phyloP scores from a whole-genome alignment of 2,797 vertebrate genomes.

The Parotocinclus haroldoi region DNA sequence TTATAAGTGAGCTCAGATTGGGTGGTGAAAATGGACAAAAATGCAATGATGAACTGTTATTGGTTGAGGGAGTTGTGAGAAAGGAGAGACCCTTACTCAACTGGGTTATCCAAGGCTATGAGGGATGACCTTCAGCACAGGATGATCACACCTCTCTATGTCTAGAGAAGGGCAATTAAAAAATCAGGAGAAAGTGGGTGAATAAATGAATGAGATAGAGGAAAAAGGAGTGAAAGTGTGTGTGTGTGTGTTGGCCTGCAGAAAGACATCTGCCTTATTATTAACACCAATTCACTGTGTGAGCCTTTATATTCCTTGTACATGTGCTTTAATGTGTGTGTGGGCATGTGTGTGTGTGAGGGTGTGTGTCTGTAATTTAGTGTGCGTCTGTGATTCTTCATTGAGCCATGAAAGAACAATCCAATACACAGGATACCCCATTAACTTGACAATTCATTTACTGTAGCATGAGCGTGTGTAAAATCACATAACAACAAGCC shows the following conservation, averaged over 20 bases:
- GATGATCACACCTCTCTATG: conserved; percentile 46
- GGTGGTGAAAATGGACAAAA: conserved; percentile 52
- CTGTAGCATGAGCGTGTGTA: conserved; percentile 5
- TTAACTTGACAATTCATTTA: conserved; percentile 27
- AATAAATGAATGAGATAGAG: conserved; percentile 34
- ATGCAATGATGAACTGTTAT: conserved; percentile 61
- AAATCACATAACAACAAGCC: not conserved
- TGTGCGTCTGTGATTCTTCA: conserved; percentile 26
- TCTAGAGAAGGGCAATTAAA: conserved; percentile 55
- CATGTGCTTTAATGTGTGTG: no score
- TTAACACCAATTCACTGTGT: conserved; percentile 70
- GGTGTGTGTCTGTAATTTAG: conserved; percentile 36
- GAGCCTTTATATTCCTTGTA: conserved; percentile 61
- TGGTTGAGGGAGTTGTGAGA: conserved; percentile 82
- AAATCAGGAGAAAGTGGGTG: conserved; percentile 42
- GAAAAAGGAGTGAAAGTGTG: conserved; percentile 19
- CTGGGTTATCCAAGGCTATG: conserved; percentile 75
- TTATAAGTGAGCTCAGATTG: conserved; percentile 69
- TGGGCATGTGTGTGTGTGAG: not conserved
- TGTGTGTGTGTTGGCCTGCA: conserved; percentile 64
- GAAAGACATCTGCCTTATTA: conserved; percentile 82
- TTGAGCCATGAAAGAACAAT: conserved; percentile 22
- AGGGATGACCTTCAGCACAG: conserved; percentile 62
- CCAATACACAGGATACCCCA: conserved; percentile 18
- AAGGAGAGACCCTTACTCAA: conserved; percentile 82